Evolutionary conservation across 92 coral and sea anemone genomes (phyloP), one percentile per base, ranked within the genome.

Genomic region (Epizoanthus rinbou): DNA sequence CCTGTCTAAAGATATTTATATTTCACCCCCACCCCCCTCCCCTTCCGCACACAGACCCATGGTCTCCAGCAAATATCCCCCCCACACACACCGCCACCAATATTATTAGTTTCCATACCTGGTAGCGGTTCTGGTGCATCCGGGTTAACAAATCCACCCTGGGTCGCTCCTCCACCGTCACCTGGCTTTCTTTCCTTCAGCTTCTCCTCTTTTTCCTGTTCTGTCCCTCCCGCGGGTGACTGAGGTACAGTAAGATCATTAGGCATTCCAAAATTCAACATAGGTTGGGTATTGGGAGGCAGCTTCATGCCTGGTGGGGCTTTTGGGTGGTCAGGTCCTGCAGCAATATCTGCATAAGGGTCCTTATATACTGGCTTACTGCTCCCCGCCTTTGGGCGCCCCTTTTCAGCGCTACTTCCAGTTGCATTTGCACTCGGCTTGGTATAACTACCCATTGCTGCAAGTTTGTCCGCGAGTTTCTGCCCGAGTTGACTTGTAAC

Each of bases 281-380:
- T 78, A 21, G 82, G 82, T 63, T 41, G 82, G 43, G 82, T 78
- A 25, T 78, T 70, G 0, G 71, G 47, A 64, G 93, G 72, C 31
- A 91, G 82, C 81, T 93, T 93, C 25, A 91, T 74, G 70, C 90
- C 90, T 9, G 98, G 98, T 8, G 98, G 98, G 82, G 92, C 84
- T 75, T 89, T 93, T 22, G 95, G 95, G 18, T 91, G 86, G 85
- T 93, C 98, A n/a, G 98, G 98, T 64, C 95, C 94, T 13, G 98
- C 98, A 24, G 98, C 98, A 45, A 93, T 93, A 65, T 92, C 98
- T 5, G 98, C 98, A 76, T 93, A 93, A 22, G 98, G 98, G 57
- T 93, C 98, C 35, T 63, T 78, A 24, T 2, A 41, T 25, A 63
- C 21, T 19, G 37, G 43, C 9, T 43, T 60, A 2, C 19, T 58